Base-by-base conservation (phyloP, 2,888 invertebrate genomes). In the Scaptomyza parva region DNA sequence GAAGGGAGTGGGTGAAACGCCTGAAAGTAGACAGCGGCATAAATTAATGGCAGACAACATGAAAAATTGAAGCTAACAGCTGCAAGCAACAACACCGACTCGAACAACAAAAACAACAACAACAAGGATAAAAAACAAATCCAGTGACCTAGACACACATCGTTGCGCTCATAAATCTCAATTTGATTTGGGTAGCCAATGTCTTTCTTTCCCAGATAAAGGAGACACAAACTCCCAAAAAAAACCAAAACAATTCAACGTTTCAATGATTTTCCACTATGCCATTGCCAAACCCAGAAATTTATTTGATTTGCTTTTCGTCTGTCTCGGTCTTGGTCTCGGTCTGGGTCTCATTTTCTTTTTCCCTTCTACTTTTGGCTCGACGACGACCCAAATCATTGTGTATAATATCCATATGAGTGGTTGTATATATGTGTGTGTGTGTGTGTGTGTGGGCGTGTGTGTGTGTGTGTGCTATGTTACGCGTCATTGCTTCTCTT, bases 271-370 rank as follows among this genome's bases (percentile, higher is more conserved):
- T 58, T 62, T 73, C 63, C 68, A 53, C 59, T 44, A 43, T n/a
- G 55, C 35, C 51, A 50, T 63, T 63, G 47, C 54, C 51, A 54
- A 35, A 14, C 73, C 35, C 45, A 37, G 61, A 61, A 44, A 85
- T 82, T 78, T 79, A 86, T 88, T 70, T 83, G 83, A 87, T 86
- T 87, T 86, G 86, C n/a, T n/a, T n/a, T n/a, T n/a, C n/a, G n/a
- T n/a, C n/a, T n/a, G n/a, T n/a, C n/a, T n/a, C n/a, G n/a, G n/a
- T n/a, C n/a, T n/a, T n/a, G n/a, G n/a, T n/a, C n/a, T n/a, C n/a
- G n/a, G n/a, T 69, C 62, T 62, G 40, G 60, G 47, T 59, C 40
- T 41, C 26, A 20, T 26, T 62, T 35, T 40, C 26, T 44, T 50
- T 9, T 62, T 18, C n/a, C 9, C 47, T 54, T 9, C 60, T 7